Percentiles rank a stretch among this genome's conserved stretches.
Evolutionary conservation across 2,797 vertebrate species (phyloP).

Genomic region (Siniperca undulata): DNA sequence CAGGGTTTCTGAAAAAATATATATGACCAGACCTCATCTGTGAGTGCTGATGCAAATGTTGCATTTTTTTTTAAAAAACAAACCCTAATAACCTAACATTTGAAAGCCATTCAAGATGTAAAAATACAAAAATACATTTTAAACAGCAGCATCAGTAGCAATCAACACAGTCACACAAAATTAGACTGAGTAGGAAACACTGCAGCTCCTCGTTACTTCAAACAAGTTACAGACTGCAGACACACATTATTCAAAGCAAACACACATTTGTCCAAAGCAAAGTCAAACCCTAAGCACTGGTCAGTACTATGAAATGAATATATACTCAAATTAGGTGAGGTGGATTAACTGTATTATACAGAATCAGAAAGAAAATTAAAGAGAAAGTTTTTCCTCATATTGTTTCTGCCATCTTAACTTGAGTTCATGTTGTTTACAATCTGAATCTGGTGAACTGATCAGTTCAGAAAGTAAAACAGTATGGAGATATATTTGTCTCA

Average conservation of each 20-base stretch:
- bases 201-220: slow-evolving; percentile 48
- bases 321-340: not conserved
- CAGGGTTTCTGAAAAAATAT: not conserved
- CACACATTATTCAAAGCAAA: slow-evolving; percentile 33
- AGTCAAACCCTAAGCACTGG: slow-evolving; percentile 19
- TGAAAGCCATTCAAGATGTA: slow-evolving; percentile 29
- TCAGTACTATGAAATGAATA: slow-evolving; percentile 31
- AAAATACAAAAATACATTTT: slow-evolving; percentile 70
- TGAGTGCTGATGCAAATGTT: not conserved
- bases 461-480: not conserved
- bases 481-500: no score
- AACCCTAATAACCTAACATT: not conserved
- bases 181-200: slow-evolving; percentile 55
- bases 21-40: not conserved
- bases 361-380: slow-evolving; percentile 10
- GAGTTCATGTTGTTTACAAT: not conserved
- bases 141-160: slow-evolving; percentile 44
- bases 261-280: slow-evolving; percentile 28
- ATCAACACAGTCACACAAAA: slow-evolving; percentile 42
- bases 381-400: slow-evolving; percentile 36
- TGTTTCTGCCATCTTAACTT: slow-evolving; percentile 55
- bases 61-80: not conserved
- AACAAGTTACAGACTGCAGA: slow-evolving; percentile 27
- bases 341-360: slow-evolving; percentile 28
- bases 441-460: not conserved